Evolutionary conservation across 1,140 invertebrate genomes (phyloP).

Genomic region (Callitettix versicolor): DNA sequence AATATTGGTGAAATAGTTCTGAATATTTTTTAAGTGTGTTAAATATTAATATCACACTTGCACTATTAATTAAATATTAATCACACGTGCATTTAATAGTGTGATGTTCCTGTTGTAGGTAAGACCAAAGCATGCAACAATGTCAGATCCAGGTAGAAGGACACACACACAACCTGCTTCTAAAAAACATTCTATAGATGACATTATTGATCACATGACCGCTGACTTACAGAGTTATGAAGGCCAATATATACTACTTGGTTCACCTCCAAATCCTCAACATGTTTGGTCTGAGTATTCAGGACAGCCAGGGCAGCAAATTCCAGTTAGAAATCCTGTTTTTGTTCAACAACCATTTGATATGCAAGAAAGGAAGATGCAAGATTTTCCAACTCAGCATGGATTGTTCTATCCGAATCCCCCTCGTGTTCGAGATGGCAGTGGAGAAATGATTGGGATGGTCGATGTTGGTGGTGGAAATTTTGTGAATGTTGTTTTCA

Average conservation of each 20-base stretch:
- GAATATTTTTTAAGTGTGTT: no score
- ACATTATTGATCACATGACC: constrained; percentile 50
- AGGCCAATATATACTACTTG: constrained; percentile 45
- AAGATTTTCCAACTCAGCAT: constrained; percentile 4
- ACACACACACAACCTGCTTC: not conserved
- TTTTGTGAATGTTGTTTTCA: constrained; percentile 30
- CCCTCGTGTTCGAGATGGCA: not conserved
- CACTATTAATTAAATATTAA: no score
- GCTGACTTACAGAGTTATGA: constrained; percentile 44
- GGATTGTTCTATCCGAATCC: constrained; percentile 31
- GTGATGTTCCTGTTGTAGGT: no score
- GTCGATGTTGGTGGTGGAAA: constrained; percentile 37
- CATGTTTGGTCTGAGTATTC: constrained; percentile 30
- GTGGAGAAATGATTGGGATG: constrained; percentile 34
- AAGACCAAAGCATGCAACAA: not conserved
- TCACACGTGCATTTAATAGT: no score
- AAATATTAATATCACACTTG: no score
- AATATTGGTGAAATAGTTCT: no score
- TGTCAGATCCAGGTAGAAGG: constrained; percentile 6
- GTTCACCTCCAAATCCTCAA: constrained; percentile 26
- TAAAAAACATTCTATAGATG: constrained; percentile 40
- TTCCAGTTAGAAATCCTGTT: constrained; percentile 21
- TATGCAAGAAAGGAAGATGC: constrained; percentile 2
- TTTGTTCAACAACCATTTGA: constrained; percentile 14
- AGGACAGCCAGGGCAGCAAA: constrained; percentile 31